These are phyloP conservation scores for Cerastis rubricosa DNA, from an alignment of 2,888 invertebrate species.

Conservation along the genomic window DNA sequence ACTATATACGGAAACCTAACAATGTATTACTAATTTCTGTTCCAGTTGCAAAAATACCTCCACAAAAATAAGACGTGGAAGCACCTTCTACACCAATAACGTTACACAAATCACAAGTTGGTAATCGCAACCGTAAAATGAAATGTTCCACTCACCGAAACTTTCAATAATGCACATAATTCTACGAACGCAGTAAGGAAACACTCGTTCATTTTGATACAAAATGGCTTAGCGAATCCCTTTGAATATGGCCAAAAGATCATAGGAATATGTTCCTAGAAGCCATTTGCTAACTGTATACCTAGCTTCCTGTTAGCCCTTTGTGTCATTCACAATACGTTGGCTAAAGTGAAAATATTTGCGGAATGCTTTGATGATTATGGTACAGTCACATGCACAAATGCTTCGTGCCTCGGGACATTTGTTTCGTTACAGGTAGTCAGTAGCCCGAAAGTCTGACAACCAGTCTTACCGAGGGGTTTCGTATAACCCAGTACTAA, in stretches of 20 bases:
- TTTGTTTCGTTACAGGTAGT: too few relatives aligned
- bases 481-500: too few relatives aligned
- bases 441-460: too few relatives aligned
- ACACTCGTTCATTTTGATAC: conserved; percentile 62
- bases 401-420: too few relatives aligned
- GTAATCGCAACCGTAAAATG: conserved; percentile 22
- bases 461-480: too few relatives aligned
- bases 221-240: conserved; percentile 59
- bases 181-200: conserved; percentile 67
- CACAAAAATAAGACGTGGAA: not conserved
- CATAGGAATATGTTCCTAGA: conserved; percentile 63
- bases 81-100: not conserved
- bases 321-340: conserved; percentile 57
- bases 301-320: conserved; percentile 35
- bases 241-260: conserved; percentile 55
- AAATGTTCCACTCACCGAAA: conserved; percentile 43
- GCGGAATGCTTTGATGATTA: conserved; percentile 47
- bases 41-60: not conserved
- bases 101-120: conserved; percentile 1
- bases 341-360: conserved; percentile 32
- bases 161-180: conserved; percentile 53
- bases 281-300: conserved; percentile 36
- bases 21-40: not conserved
- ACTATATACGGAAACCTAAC: not conserved
- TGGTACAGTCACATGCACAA: not conserved